Conservation (phyloP, 2,888 invertebrate species). For the Diarsia dahlii region DNA sequence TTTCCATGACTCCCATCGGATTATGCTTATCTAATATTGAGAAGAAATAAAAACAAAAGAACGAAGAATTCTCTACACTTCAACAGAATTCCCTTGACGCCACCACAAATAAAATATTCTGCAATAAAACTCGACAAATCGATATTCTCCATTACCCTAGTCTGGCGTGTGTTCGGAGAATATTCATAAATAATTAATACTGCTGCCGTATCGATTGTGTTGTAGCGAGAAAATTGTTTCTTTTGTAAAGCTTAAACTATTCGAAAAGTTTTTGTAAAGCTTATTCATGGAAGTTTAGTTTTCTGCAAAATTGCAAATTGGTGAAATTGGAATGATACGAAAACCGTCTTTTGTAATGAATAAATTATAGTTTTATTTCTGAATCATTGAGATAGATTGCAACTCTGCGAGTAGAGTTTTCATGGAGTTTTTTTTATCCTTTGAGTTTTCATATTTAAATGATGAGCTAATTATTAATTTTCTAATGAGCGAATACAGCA, state of each 20-base stretch:
- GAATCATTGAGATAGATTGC: not conserved
- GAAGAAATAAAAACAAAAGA: slow-evolving; percentile 13
- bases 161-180: slow-evolving; percentile 64
- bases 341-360: not conserved
- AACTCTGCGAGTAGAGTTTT: too few species aligned
- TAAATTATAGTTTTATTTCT: not conserved
- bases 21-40: slow-evolving; percentile 27
- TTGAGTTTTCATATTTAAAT: too few species aligned
- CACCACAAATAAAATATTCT: slow-evolving; percentile 44
- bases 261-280: slow-evolving; percentile 6
- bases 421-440: too few species aligned
- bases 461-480: too few species aligned
- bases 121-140: slow-evolving; percentile 61
- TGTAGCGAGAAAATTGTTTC: slow-evolving; percentile 43
- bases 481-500: too few species aligned
- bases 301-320: not conserved
- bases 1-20: not conserved
- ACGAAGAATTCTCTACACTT: slow-evolving; percentile 16
- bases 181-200: slow-evolving; percentile 75
- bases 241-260: slow-evolving; percentile 11
- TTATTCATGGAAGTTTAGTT: slow-evolving; percentile 5
- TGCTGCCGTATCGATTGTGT: slow-evolving; percentile 33
- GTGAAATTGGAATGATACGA: not conserved
- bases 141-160: slow-evolving; percentile 70
- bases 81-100: slow-evolving; percentile 28